phyloP scores from a whole-genome alignment of 2,113 vertebrate genomes.

The Elachura formosa region DNA sequence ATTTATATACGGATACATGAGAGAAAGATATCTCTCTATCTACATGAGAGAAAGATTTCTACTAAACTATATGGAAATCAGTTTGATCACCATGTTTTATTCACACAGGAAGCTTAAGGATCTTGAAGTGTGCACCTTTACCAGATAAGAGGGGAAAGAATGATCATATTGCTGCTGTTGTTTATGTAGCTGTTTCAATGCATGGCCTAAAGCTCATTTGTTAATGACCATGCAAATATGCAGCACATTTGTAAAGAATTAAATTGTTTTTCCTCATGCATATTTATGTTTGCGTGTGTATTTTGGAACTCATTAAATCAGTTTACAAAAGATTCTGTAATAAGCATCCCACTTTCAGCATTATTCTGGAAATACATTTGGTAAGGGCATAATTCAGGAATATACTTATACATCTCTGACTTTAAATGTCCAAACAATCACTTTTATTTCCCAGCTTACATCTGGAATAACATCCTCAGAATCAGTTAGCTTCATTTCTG shows the following conservation, averaged over 20 bases:
- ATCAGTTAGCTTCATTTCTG: background rate
- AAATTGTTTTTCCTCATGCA: slow-evolving; percentile 53
- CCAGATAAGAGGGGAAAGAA: background rate
- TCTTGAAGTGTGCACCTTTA: background rate
- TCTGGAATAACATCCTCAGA: background rate
- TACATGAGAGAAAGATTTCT: background rate
- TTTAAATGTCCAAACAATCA: background rate
- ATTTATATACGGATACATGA: background rate
- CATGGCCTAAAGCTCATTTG: slow-evolving; percentile 43
- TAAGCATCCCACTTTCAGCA: background rate
- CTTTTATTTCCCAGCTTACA: background rate
- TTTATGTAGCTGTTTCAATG: slow-evolving; percentile 19
- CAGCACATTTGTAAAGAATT: slow-evolving; percentile 48
- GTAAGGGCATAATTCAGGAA: background rate
- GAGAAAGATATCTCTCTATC: background rate
- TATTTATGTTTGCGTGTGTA: slow-evolving; percentile 45
- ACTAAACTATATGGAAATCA: background rate
- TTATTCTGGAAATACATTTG: background rate
- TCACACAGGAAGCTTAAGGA: background rate
- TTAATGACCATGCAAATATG: slow-evolving; percentile 45
- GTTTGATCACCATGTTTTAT: background rate
- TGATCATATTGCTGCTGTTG: background rate
- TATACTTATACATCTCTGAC: background rate
- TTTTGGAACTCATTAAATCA: slow-evolving; percentile 50
- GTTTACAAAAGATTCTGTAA: slow-evolving; percentile 28